Conservation (phyloP, 2,888 invertebrate species). For the Silvanus unidentatus region DNA sequence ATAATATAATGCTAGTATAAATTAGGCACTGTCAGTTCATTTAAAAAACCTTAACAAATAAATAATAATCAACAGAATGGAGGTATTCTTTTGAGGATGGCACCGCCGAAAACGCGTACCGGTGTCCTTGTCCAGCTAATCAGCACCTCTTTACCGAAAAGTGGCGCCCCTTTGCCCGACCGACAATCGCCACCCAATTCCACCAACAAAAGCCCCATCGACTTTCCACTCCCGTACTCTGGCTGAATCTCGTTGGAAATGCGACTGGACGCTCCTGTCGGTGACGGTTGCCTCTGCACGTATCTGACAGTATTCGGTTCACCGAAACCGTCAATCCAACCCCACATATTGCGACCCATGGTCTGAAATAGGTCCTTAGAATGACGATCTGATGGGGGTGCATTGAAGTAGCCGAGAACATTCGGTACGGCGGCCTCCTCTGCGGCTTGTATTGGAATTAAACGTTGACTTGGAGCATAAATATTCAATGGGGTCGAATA, state of each 20-base stretch:
- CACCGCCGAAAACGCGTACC: constrained; percentile 62
- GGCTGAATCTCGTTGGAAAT: not conserved
- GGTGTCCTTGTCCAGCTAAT: constrained; percentile 64
- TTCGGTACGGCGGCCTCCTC: not conserved
- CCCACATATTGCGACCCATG: not conserved
- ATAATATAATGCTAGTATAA: too few species aligned
- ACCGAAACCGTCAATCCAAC: constrained; percentile 11
- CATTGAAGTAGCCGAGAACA: constrained; percentile 7
- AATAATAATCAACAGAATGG: constrained; percentile 46
- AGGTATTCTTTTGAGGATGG: constrained; percentile 53
- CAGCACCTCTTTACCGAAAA: constrained; percentile 47
- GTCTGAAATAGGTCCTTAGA: not conserved
- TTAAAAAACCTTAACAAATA: too few species aligned
- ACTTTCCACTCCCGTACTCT: constrained; percentile 22
- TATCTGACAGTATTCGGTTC: constrained; percentile 3
- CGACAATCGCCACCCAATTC: constrained; percentile 47
- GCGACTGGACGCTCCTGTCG: not conserved
- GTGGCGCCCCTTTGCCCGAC: constrained; percentile 48
- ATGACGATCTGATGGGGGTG: not conserved
- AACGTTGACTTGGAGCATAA: not conserved
- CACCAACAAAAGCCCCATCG: constrained; percentile 47
- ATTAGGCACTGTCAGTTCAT: too few species aligned
- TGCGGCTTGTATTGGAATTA: not conserved
- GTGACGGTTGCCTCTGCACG: not conserved
- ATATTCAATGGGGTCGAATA: constrained; percentile 3